These are phyloP conservation scores for Apocrypta bakeri DNA, from an alignment of 1,140 invertebrate species.

Conservation along the genomic window DNA sequence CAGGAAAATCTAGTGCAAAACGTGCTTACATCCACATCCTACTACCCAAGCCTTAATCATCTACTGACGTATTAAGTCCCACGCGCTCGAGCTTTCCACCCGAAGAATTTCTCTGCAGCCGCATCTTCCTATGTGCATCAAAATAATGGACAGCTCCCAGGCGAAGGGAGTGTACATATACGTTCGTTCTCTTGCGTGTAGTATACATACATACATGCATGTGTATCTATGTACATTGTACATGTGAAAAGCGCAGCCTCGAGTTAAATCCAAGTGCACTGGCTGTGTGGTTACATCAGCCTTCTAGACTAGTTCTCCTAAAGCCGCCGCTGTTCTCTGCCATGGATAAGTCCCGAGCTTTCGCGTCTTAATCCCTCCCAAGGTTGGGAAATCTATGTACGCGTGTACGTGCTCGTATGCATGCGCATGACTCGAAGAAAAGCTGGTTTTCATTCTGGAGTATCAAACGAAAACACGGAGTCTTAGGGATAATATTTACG, in stretches of 20 bases:
- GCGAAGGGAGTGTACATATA: not conserved
- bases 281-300: not conserved
- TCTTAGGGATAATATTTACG: no score
- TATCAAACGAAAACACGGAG: no score
- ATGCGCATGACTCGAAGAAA: not conserved
- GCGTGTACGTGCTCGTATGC: no score
- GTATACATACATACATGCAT: no score
- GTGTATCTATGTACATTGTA: no score
- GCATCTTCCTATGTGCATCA: not conserved
- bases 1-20: no score
- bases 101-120: not conserved
- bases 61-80: not conserved
- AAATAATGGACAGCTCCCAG: constrained; percentile 2
- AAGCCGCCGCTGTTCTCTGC: not conserved
- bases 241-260: no score
- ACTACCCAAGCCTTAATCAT: no score
- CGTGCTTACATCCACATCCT: no score
- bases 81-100: not conserved
- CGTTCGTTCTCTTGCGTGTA: not conserved
- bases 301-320: not conserved
- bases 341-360: not conserved
- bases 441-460: no score
- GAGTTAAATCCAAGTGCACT: not conserved
- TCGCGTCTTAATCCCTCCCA: not conserved
- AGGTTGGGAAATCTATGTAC: not conserved